Evolutionary conservation across 1,140 invertebrate genomes (phyloP).

Genomic region (Diabrotica undecimpunctata): DNA sequence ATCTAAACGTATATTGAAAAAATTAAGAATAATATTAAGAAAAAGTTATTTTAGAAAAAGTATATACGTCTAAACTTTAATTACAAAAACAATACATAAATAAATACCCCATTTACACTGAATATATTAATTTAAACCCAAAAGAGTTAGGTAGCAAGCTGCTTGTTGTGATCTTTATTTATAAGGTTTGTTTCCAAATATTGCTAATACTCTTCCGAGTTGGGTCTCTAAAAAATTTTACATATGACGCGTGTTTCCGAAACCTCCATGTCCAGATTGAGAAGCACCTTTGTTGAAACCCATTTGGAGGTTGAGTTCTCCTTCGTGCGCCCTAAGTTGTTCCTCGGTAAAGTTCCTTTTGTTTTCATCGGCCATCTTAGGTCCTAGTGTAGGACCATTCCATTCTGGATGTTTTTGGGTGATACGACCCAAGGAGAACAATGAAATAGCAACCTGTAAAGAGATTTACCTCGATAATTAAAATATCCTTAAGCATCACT

Average conservation of each 20-base stretch:
- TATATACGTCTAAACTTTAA: too few relatives aligned
- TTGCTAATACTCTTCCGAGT: not conserved
- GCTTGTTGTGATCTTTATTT: too few relatives aligned
- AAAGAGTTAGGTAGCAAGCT: too few relatives aligned
- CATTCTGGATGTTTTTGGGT: constrained; percentile 94
- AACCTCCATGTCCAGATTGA: constrained; percentile 80
- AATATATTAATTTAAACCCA: too few relatives aligned
- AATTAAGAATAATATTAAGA: too few relatives aligned
- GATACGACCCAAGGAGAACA: constrained; percentile 51
- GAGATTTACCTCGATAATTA: not conserved
- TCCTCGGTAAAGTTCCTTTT: constrained; percentile 92
- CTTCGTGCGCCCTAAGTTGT: constrained; percentile 86
- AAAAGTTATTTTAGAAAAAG: too few relatives aligned
- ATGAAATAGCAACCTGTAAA: constrained; percentile 39
- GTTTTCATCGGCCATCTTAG: constrained; percentile 93
- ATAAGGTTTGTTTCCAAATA: too few relatives aligned
- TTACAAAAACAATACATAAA: too few relatives aligned
- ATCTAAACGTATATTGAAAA: too few relatives aligned
- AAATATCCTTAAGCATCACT: too few relatives aligned
- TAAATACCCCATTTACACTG: too few relatives aligned
- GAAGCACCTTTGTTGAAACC: constrained; percentile 93
- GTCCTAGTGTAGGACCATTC: constrained; percentile 82
- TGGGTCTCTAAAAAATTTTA: constrained; percentile 49
- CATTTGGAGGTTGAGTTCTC: constrained; percentile 91
- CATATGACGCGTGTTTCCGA: constrained; percentile 96